Evolutionary conservation across 2,888 invertebrate genomes (phyloP).

Genomic region (Eretmocerus hayati): DNA sequence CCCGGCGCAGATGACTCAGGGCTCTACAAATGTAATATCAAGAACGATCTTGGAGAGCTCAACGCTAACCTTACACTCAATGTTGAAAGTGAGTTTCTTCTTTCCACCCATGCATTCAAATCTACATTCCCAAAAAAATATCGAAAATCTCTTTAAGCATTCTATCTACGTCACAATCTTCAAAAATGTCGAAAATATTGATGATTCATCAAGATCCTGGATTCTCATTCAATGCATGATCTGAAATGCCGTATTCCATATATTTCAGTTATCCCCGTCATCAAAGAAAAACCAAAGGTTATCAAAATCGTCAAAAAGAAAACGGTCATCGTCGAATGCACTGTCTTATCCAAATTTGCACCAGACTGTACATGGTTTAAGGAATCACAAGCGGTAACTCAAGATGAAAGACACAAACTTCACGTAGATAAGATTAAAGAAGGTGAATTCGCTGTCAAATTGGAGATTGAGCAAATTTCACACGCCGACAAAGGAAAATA

Average conservation of each 20-base stretch:
- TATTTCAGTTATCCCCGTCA: conserved; percentile 79
- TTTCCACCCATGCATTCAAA: no score
- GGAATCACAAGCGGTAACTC: conserved; percentile 69
- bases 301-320: conserved; percentile 87
- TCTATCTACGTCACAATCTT: no score
- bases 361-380: conserved; percentile 93
- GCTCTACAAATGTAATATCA: conserved; percentile 95
- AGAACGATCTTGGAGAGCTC: conserved; percentile 91
- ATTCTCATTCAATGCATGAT: background rate
- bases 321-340: conserved; percentile 88
- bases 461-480: conserved; percentile 80
- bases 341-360: conserved; percentile 86
- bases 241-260: background rate
- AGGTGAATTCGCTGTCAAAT: conserved; percentile 84
- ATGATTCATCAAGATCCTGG: background rate
- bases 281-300: conserved; percentile 86
- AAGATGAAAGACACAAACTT: conserved; percentile 69
- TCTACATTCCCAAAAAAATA: no score
- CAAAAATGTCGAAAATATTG: no score
- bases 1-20: conserved; percentile 95
- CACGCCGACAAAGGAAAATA: conserved; percentile 80
- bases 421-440: conserved; percentile 73
- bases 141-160: no score
- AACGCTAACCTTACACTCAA: conserved; percentile 96
- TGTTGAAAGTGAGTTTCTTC: conserved; percentile 87